Percentiles rank a stretch among this genome's conserved stretches.
Evolutionary conservation across 2,797 vertebrate genomes (phyloP).

Genomic region (Psittacula echo): DNA sequence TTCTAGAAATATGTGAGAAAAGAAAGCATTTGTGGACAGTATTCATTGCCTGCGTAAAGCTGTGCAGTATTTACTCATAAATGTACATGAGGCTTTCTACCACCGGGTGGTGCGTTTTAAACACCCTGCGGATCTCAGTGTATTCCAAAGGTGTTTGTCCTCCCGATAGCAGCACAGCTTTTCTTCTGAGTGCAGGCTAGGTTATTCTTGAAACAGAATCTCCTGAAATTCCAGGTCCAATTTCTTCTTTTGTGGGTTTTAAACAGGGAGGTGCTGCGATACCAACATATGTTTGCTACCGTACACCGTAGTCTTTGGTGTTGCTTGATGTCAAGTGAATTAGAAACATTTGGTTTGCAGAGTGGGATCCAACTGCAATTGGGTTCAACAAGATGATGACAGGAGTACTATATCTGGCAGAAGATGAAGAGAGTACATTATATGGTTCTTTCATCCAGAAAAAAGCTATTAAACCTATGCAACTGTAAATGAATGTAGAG

Average conservation of each 20-base stretch:
- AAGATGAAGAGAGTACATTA: background rate
- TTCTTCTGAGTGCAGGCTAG: fast-evolving
- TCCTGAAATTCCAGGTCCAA: background rate
- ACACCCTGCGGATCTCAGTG: background rate
- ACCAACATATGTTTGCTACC: fast-evolving
- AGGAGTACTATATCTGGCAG: background rate
- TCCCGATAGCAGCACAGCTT: fast-evolving
- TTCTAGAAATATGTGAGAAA: background rate
- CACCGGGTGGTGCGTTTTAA: slow-evolving; percentile 38
- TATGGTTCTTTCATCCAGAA: background rate
- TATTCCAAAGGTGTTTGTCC: fast-evolving
- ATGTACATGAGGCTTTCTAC: background rate
- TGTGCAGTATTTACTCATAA: fast-evolving
- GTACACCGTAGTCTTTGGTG: fast-evolving
- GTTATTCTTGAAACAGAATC: background rate
- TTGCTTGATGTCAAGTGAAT: background rate
- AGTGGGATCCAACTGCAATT: background rate
- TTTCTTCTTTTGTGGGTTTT: background rate
- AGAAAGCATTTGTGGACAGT: background rate
- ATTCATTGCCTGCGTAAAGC: fast-evolving
- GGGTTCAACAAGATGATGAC: background rate
- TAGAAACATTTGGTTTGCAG: background rate
- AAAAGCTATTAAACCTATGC: background rate
- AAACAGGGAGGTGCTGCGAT: background rate
- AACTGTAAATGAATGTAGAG: background rate